phyloP scores from a whole-genome alignment of 2,888 invertebrate species.

The Mesorhabditis belari region DNA sequence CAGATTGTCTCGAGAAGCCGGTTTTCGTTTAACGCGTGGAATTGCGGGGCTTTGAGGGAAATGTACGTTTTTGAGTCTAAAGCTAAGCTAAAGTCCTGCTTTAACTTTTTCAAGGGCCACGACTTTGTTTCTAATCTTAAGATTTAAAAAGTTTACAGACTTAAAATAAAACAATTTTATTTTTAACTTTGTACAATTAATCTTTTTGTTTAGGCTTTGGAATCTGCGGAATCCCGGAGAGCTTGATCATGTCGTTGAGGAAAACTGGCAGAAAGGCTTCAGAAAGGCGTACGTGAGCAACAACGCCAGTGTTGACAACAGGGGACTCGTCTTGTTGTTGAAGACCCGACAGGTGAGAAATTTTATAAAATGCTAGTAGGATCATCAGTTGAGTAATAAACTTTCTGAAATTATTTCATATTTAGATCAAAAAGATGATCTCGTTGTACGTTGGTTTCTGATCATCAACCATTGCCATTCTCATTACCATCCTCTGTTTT shows the following conservation, averaged over 20 bases:
- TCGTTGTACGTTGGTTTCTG: slow-evolving; percentile 95
- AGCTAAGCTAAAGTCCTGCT: neutral
- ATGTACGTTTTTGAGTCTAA: no score
- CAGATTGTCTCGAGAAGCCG: no score
- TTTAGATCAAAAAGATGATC: slow-evolving; percentile 80
- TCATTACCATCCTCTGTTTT: no score
- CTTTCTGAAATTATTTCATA: slow-evolving; percentile 4
- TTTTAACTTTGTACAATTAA: neutral
- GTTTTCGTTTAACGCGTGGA: no score
- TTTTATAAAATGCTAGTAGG: no score
- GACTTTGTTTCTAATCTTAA: neutral
- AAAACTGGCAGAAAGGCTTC: slow-evolving; percentile 70
- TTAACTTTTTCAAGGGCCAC: neutral
- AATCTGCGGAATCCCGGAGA: slow-evolving; percentile 98
- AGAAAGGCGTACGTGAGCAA: slow-evolving; percentile 89
- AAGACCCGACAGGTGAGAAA: slow-evolving; percentile 66
- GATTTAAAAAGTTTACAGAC: neutral
- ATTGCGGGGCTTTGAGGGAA: no score
- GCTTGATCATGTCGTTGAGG: slow-evolving; percentile 77
- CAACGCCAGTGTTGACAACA: slow-evolving; percentile 91
- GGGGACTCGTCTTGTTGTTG: slow-evolving; percentile 85
- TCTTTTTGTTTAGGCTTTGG: slow-evolving; percentile 76
- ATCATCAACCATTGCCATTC: no score
- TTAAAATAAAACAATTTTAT: neutral
- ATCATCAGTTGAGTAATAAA: no score